Conservation (phyloP, 1,140 invertebrate species). For the Bombus picipes region DNA sequence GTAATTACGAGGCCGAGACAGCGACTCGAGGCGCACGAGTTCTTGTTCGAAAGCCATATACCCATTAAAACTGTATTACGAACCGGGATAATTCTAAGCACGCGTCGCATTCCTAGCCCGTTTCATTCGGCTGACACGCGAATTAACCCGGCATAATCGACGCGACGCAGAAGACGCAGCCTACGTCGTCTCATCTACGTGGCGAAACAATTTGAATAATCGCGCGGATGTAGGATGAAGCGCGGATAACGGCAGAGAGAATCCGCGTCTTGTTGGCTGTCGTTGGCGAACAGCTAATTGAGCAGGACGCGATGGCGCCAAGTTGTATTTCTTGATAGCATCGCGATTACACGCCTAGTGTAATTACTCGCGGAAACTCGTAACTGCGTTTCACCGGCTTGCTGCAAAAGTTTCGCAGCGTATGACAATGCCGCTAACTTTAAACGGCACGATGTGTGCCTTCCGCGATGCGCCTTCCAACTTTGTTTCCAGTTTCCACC, state of each 20-base stretch:
- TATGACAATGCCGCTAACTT: background rate
- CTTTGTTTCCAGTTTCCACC: background rate
- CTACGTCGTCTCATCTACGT: too few relatives aligned
- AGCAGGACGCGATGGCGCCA: background rate
- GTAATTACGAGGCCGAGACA: conserved; percentile 20
- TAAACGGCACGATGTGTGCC: background rate
- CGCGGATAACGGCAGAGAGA: background rate
- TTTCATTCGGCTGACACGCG: conserved; percentile 15
- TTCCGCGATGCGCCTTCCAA: background rate
- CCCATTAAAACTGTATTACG: background rate
- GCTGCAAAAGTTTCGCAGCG: background rate
- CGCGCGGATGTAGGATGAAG: background rate
- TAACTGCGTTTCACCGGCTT: background rate
- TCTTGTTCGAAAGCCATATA: background rate
- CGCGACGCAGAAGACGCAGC: background rate
- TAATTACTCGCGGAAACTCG: conserved; percentile 14
- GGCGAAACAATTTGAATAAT: conserved; percentile 41
- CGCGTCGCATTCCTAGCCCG: conserved; percentile 14
- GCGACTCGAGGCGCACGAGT: background rate
- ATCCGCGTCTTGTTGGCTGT: background rate
- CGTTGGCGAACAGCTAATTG: conserved; percentile 7
- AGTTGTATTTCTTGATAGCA: conserved; percentile 4
- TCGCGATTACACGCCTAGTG: conserved; percentile 23
- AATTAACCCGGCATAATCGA: conserved; percentile 24
- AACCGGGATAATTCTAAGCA: conserved; percentile 18